Percentiles rank a stretch among this genome's conserved stretches.
Evolutionary conservation across 2,797 vertebrate genomes (phyloP).

Genomic region (Apogon hyalosoma): DNA sequence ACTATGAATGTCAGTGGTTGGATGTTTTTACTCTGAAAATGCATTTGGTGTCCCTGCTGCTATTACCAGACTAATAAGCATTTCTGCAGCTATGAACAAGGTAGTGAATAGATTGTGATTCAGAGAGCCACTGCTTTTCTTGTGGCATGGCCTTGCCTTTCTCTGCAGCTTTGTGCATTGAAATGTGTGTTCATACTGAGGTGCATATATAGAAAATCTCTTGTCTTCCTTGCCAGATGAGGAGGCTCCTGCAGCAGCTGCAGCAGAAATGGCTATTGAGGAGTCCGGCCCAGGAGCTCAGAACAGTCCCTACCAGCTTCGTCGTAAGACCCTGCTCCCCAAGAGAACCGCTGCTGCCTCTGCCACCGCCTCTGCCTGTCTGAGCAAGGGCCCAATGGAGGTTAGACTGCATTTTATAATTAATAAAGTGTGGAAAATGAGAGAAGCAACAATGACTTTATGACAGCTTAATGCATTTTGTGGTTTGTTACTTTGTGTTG

Average conservation of each 20-base stretch:
- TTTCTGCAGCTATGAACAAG: no score
- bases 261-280: constrained; percentile 99
- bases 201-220: constrained; percentile 21
- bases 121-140: neutral
- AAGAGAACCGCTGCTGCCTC: constrained; percentile 99
- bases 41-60: neutral
- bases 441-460: constrained; percentile 30
- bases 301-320: constrained; percentile 99
- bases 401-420: constrained; percentile 63
- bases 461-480: constrained; percentile 20
- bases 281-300: constrained; percentile 99
- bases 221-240: constrained; percentile 87
- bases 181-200: constrained; percentile 22
- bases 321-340: constrained; percentile 98
- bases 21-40: neutral
- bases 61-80: no score
- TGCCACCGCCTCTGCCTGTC: constrained; percentile 86
- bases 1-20: constrained; percentile 10
- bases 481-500: constrained; percentile 14
- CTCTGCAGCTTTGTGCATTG: constrained; percentile 29
- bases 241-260: constrained; percentile 93
- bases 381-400: constrained; percentile 97
- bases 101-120: neutral
- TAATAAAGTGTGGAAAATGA: neutral
- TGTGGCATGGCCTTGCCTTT: constrained; percentile 1